phyloP scores from a whole-genome alignment of 2,113 vertebrate genomes.

The Mesocricetus auratus region DNA sequence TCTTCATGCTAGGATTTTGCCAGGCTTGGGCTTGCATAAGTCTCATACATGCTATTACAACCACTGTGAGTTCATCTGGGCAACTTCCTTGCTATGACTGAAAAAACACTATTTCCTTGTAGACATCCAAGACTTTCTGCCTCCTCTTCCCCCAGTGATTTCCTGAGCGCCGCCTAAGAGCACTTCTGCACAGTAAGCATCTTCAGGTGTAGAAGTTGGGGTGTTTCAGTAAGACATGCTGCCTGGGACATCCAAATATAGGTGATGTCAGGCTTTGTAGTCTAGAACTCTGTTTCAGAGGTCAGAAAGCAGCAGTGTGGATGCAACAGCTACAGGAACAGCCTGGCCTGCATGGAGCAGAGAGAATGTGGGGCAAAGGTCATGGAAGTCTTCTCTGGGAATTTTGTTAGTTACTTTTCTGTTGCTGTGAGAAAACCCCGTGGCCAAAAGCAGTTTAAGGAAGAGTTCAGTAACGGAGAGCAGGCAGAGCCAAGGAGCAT shows the following conservation, averaged over 20 bases:
- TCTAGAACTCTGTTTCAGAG: neutral
- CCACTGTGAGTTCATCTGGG: neutral
- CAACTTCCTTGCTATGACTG: neutral
- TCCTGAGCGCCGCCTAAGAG: neutral
- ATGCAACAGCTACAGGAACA: fast-evolving
- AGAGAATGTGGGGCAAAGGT: neutral
- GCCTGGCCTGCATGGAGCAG: fast-evolving
- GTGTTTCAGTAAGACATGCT: no score
- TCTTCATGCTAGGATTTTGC: neutral
- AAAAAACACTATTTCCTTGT: neutral
- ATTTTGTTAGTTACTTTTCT: neutral
- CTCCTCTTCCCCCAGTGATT: neutral
- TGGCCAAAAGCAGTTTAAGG: neutral
- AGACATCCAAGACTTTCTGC: neutral
- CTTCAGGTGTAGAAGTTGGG: no score
- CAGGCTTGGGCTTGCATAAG: neutral
- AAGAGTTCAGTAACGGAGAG: no score
- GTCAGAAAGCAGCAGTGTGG: no score
- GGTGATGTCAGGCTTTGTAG: no score
- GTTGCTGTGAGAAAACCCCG: neutral
- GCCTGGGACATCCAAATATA: fast-evolving
- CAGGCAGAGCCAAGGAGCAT: no score
- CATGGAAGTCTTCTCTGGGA: fast-evolving
- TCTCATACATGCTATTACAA: neutral
- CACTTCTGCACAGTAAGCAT: fast-evolving